Evolutionary conservation across 2,113 vertebrate species (phyloP).

Genomic region (Gopherus flavomarginatus): DNA sequence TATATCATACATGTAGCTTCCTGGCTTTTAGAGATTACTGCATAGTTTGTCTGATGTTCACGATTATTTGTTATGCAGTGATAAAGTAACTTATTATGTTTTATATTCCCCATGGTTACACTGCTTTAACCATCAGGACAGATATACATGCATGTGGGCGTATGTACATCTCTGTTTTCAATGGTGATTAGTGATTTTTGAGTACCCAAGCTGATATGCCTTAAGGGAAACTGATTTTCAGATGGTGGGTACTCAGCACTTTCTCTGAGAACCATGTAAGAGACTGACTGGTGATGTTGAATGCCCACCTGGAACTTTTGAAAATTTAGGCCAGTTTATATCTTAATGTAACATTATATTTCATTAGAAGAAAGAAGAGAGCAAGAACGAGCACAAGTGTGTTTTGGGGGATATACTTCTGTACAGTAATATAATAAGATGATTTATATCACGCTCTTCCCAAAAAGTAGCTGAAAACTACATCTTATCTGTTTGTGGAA

Average conservation of each 20-base stretch:
- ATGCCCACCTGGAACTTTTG: neutral
- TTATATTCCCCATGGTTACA: neutral
- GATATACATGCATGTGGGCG: neutral
- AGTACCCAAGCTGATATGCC: neutral
- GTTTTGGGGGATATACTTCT: neutral
- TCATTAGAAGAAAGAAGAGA: neutral
- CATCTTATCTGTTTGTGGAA: neutral
- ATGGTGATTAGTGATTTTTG: neutral
- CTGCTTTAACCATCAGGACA: neutral
- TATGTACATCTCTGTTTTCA: neutral
- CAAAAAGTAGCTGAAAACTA: conserved; percentile 2
- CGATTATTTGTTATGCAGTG: neutral
- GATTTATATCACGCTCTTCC: neutral
- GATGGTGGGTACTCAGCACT: neutral
- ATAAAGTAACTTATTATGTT: conserved; percentile 41
- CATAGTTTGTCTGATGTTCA: conserved; percentile 11
- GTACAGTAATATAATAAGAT: neutral
- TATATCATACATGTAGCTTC: conserved; percentile 18
- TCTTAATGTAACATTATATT: neutral
- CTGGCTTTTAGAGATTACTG: neutral
- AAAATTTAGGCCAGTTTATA: neutral
- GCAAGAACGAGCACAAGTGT: neutral
- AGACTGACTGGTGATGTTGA: neutral
- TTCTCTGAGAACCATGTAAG: neutral
- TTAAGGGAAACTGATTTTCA: neutral